These are phyloP conservation scores for Agrotis ipsilon DNA, from an alignment of 2,888 invertebrate species.

Conservation along the genomic window DNA sequence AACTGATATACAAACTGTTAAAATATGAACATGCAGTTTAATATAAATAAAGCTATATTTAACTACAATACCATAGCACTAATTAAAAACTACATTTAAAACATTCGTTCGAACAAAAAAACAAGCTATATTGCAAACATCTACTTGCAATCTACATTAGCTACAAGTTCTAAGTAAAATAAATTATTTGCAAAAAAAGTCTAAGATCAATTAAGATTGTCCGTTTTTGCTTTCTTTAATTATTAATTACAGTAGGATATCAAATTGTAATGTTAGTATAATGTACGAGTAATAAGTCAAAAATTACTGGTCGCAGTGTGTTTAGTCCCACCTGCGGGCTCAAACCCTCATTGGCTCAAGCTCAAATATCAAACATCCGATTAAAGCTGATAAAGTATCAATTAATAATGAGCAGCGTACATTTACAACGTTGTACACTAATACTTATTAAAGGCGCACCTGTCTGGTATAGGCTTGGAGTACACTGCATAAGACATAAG, in stretches of 20 bases:
- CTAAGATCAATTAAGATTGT: conserved; percentile 46
- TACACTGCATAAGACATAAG: conserved; percentile 9
- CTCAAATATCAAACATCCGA: conserved; percentile 55
- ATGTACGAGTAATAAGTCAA: conserved; percentile 37
- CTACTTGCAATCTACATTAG: conserved; percentile 1
- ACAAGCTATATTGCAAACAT: neutral
- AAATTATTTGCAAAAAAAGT: conserved; percentile 27
- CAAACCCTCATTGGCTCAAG: conserved; percentile 37
- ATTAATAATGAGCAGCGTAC: conserved; percentile 51
- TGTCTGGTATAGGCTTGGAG: conserved; percentile 37
- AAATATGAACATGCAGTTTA: neutral
- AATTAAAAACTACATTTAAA: conserved; percentile 30
- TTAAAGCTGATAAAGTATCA: conserved; percentile 61
- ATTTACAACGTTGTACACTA: conserved; percentile 40
- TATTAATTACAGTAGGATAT: conserved; percentile 45
- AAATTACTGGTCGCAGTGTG: conserved; percentile 13
- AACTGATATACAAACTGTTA: neutral
- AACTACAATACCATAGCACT: neutral
- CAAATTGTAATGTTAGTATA: conserved; percentile 35
- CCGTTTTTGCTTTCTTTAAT: conserved; percentile 43
- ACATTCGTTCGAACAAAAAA: neutral
- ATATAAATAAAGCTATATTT: conserved; percentile 4
- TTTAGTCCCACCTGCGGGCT: conserved; percentile 49
- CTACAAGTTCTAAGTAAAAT: conserved; percentile 27
- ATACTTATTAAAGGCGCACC: conserved; percentile 50